Evolutionary conservation across 2,113 vertebrate species (phyloP).

Genomic region (Dissostichus mawsoni): DNA sequence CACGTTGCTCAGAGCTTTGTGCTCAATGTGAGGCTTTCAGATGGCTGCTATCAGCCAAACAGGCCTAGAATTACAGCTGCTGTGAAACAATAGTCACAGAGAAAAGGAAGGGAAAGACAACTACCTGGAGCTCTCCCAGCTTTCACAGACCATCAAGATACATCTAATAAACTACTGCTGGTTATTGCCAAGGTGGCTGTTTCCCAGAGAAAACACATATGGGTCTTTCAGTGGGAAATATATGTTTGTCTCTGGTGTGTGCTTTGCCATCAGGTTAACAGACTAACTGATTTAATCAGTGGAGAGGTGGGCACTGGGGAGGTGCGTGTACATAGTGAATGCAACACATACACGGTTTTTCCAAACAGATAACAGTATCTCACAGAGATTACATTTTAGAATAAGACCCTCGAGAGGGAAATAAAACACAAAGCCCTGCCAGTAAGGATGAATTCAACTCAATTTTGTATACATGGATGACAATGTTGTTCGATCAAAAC

Average conservation of each 20-base stretch:
- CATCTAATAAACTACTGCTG: conserved; percentile 70
- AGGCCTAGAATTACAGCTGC: conserved; percentile 66
- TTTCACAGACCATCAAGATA: conserved; percentile 73
- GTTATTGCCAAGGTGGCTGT: conserved; percentile 66
- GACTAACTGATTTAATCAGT: conserved; percentile 59
- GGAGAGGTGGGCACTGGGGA: conserved; percentile 20
- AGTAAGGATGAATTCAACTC: background rate
- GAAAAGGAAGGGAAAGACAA: conserved; percentile 44
- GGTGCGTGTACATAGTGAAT: background rate
- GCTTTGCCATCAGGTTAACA: conserved; percentile 43
- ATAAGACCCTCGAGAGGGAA: conserved; percentile 17
- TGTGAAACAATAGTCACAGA: conserved; percentile 43
- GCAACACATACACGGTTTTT: conserved; percentile 19
- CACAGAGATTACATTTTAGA: conserved; percentile 25
- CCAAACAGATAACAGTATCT: conserved; percentile 11
- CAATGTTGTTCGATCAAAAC: no score
- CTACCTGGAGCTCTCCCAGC: conserved; percentile 59
- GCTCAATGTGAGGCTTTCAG: conserved; percentile 42
- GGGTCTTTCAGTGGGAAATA: conserved; percentile 43
- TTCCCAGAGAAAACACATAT: conserved; percentile 56
- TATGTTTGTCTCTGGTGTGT: conserved; percentile 44
- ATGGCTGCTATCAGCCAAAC: conserved; percentile 56
- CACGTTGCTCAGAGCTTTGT: conserved; percentile 1
- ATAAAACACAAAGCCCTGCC: conserved; percentile 7
- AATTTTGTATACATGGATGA: no score